Evolutionary conservation across 53 echinoderm and acorn worm genomes (phyloP), one percentile per base, ranked within the genome.

Genomic region (Hippasteria phrygiana): DNA sequence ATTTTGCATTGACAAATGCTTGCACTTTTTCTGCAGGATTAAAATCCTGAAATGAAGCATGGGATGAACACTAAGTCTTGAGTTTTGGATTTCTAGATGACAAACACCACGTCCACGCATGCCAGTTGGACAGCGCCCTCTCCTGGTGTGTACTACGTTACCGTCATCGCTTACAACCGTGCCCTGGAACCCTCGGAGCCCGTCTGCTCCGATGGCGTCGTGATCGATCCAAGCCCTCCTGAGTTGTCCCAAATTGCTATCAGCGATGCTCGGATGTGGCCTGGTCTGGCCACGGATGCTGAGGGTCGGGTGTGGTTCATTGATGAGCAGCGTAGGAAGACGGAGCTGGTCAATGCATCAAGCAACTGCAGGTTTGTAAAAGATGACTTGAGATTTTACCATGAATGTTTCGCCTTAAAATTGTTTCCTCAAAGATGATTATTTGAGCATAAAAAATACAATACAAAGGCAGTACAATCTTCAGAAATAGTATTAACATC

Each of bases 111-210:
- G 1, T 87, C 45, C 1, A 91, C 86, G 1, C 67, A 83, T 83
- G 83, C 63, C 3, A 62, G 35, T 55, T 88, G 88, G 88, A 75
- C 62, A 37, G 88, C 88, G 28, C 76, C 88, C 26, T 74, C 74
- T 8, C 38, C 62, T n/a, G 88, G 88, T 17, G 39, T 12, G 59
- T 88, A 88, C 45, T 75, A 75, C 64, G 41, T 55, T 32, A 88
- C 74, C 32, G 88, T 88, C 62, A 41, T 88, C 47, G 89, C 89
- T 11, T 89, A 74, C 65, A 89, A 90, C 43, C 50, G 88, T 33
- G 88, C 88, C 43, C 20, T 74, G 3, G 74, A 88, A 18, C 88
- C 88, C 1, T 88, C 88, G 2, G 41, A 59, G 50, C 35, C 75
- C 2, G 76, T 88, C 40, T 88, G 88, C 42, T 88, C 88, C 28